These are phyloP conservation scores for Cosmorhoe ocellata DNA, from an alignment of 2,888 invertebrate genomes.

Conservation along the genomic window DNA sequence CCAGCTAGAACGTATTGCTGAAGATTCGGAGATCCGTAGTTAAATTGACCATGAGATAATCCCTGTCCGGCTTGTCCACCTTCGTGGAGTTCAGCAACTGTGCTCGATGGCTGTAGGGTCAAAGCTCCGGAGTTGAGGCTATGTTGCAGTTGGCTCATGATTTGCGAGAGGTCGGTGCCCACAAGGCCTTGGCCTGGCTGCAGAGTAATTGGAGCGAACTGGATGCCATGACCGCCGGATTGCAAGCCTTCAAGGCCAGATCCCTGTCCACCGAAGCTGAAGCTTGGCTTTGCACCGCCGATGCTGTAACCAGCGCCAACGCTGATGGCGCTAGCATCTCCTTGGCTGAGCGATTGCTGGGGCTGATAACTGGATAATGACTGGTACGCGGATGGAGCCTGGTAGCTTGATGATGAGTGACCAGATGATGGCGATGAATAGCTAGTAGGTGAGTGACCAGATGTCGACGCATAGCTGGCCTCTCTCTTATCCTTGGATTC, in stretches of 20 bases:
- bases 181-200: conserved; percentile 59
- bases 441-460: conserved; percentile 20
- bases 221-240: conserved; percentile 58
- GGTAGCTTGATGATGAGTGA: conserved; percentile 37
- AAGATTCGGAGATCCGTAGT: conserved; percentile 56
- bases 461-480: conserved; percentile 56
- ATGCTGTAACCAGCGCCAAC: conserved; percentile 76
- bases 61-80: conserved; percentile 57
- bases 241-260: conserved; percentile 55
- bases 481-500: conserved; percentile 73
- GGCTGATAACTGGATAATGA: conserved; percentile 42
- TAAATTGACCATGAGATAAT: conserved; percentile 54
- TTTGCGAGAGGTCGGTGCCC: conserved; percentile 62
- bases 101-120: conserved; percentile 55
- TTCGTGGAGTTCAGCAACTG: conserved; percentile 59
- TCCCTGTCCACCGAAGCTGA: conserved; percentile 55
- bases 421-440: conserved; percentile 15
- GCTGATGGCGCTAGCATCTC: conserved; percentile 68
- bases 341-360: conserved; percentile 51
- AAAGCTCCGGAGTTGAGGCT: conserved; percentile 65
- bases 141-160: conserved; percentile 70
- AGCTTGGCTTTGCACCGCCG: conserved; percentile 68
- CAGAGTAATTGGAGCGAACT: conserved; percentile 66
- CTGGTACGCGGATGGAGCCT: conserved; percentile 26
- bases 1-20: conserved; percentile 61